Evolutionary conservation across 2,888 invertebrate species (phyloP), one percentile per base, ranked within the genome.

Genomic region (Lasioglossum zephyrum): DNA sequence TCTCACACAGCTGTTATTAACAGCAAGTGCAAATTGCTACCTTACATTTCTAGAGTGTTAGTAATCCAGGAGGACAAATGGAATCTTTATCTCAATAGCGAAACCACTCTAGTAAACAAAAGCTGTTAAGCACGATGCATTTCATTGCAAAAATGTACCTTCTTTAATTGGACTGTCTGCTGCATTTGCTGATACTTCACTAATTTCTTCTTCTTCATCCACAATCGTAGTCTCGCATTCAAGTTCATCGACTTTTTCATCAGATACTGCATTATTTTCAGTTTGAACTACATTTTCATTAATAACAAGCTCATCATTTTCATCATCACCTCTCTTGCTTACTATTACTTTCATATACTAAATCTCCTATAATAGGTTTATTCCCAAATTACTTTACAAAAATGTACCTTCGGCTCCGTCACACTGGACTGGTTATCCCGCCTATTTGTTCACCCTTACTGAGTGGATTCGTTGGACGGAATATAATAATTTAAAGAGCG

Each of bases 311-410:
- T 70, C 41, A 11, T 70, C 41, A n/a, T 13, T 79, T 36, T 87
- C 82, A 13, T 39, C 8, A 69, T 86, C 83, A 39, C 80, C 77
- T n/a, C n/a, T n/a, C n/a, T 49, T 89, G 87, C 31, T 86, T 90
- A n/a, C 70, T 18, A 41, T 77, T 84, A 84, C 91, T 89, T 44
- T 91, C 92, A 81, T 93, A 94, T 66, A 98, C 97, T 53, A 98
- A 95, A 96, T 99, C 99, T 0, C 99, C 99, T 0, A 96, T 96
- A 0, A 97, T 96, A 0, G 98, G 97, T 78, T 95, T 94, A 0
- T 97, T 94, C 0, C 98, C 98, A 93, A 96, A 96, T 89, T 97
- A 31, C 31, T 31, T 31, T 31, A 1, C 31, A 31, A 31, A 31
- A 31, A 31, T 31, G 49, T 49, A 49, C 18, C 18, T 49, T 0